phyloP scores from a whole-genome alignment of 1,140 invertebrate genomes.

The Penaeus chinensis region DNA sequence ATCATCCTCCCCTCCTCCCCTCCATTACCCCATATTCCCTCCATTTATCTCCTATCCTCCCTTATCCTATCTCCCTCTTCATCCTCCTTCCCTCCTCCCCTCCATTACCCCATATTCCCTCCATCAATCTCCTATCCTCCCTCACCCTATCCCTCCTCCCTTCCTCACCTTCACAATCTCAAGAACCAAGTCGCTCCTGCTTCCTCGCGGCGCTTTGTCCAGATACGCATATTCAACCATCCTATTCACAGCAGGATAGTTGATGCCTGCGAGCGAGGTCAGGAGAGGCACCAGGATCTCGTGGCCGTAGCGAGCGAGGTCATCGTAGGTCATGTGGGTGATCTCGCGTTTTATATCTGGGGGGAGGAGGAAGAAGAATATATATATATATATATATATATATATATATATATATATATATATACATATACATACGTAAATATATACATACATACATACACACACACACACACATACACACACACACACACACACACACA shows the following conservation, averaged over 20 bases:
- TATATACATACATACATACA: too few species aligned
- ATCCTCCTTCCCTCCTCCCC: neutral
- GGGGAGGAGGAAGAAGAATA: too few species aligned
- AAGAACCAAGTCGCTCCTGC: slow-evolving; percentile 14
- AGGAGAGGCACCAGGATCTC: slow-evolving; percentile 50
- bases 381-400: too few species aligned
- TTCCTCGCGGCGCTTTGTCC: slow-evolving; percentile 26
- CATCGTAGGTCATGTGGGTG: slow-evolving; percentile 49
- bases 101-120: neutral
- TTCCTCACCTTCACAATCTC: slow-evolving; percentile 42
- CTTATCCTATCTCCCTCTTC: neutral
- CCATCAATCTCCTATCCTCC: too few species aligned
- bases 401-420: too few species aligned
- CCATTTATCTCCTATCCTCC: neutral
- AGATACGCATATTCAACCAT: slow-evolving; percentile 51
- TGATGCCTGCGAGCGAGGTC: slow-evolving; percentile 1
- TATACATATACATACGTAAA: too few species aligned
- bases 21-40: neutral
- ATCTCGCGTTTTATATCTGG: slow-evolving; percentile 54
- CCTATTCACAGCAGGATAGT: slow-evolving; percentile 14
- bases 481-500: too few species aligned
- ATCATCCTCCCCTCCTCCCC: neutral
- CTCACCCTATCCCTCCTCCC: neutral
- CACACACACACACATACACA: too few species aligned
- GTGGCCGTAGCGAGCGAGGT: slow-evolving; percentile 45